phyloP scores from a whole-genome alignment of 92 coral and sea anemone species.

The Chrysogorgia sp. region DNA sequence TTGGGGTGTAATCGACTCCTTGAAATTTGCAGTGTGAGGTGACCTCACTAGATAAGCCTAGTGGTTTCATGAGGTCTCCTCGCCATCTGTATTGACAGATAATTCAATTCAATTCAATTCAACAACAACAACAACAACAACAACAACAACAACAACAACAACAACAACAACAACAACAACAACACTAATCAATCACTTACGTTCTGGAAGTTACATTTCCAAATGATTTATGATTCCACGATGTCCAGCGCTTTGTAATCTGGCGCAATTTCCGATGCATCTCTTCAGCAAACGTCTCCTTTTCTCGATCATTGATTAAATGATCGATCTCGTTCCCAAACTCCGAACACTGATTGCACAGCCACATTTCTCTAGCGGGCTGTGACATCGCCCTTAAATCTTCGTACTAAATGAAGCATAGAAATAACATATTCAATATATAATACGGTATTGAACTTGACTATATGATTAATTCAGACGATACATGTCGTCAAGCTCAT shows the following conservation, averaged over 20 bases:
- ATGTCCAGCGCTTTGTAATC: slow-evolving; percentile 93
- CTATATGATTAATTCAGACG: background rate
- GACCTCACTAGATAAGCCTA: too few relatives aligned
- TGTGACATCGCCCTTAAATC: slow-evolving; percentile 84
- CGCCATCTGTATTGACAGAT: too few relatives aligned
- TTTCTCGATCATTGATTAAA: slow-evolving; percentile 64
- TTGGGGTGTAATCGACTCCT: too few relatives aligned
- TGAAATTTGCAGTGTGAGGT: too few relatives aligned
- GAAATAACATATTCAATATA: too few relatives aligned
- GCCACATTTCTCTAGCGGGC: slow-evolving; percentile 95
- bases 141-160: background rate
- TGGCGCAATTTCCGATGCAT: slow-evolving; percentile 87
- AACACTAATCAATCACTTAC: slow-evolving; percentile 45
- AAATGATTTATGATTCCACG: slow-evolving; percentile 96
- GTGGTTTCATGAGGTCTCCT: too few relatives aligned
- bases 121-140: background rate
- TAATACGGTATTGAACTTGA: too few relatives aligned
- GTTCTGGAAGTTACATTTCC: slow-evolving; percentile 92
- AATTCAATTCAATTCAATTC: background rate
- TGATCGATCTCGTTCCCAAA: slow-evolving; percentile 83
- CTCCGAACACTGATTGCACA: slow-evolving; percentile 90
- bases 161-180: background rate
- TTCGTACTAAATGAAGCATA: slow-evolving; percentile 62
- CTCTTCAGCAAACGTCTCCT: slow-evolving; percentile 81
- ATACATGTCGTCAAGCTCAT: too few relatives aligned